Evolutionary conservation across 2,113 vertebrate genomes (phyloP).

Genomic region (Sturnus vulgaris): DNA sequence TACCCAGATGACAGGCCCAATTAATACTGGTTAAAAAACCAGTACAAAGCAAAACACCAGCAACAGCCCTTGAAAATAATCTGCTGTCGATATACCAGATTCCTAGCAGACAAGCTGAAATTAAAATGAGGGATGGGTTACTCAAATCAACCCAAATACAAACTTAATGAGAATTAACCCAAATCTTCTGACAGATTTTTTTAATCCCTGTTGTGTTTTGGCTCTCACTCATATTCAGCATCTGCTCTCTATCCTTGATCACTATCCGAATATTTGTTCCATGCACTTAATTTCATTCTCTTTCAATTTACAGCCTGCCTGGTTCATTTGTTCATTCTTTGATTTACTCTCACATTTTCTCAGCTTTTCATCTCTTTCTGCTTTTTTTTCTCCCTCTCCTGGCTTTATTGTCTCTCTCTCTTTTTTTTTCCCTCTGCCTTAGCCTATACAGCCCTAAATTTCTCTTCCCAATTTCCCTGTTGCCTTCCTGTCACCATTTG

Average conservation of each 20-base stretch:
- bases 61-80: not conserved
- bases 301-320: conserved; percentile 44
- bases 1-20: not conserved
- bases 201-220: conserved; percentile 37
- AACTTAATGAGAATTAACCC: not conserved
- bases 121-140: not conserved
- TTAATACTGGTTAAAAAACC: not conserved
- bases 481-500: conserved; percentile 75
- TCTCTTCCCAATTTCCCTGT: conserved; percentile 9
- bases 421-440: not conserved
- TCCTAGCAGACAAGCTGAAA: not conserved
- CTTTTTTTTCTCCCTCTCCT: not conserved
- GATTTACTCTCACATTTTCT: conserved; percentile 21
- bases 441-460: conserved; percentile 8
- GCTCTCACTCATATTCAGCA: conserved; percentile 4
- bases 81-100: not conserved
- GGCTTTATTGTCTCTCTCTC: not conserved
- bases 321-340: conserved; percentile 22
- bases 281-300: conserved; percentile 53
- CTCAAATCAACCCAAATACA: not conserved
- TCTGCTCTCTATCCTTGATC: conserved; percentile 53
- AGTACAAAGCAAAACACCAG: not conserved
- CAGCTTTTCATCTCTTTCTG: conserved; percentile 2
- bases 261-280: conserved; percentile 43
- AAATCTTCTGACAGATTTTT: conserved; percentile 47